phyloP scores from a whole-genome alignment of 2,113 vertebrate species.

The Podarcis muralis region DNA sequence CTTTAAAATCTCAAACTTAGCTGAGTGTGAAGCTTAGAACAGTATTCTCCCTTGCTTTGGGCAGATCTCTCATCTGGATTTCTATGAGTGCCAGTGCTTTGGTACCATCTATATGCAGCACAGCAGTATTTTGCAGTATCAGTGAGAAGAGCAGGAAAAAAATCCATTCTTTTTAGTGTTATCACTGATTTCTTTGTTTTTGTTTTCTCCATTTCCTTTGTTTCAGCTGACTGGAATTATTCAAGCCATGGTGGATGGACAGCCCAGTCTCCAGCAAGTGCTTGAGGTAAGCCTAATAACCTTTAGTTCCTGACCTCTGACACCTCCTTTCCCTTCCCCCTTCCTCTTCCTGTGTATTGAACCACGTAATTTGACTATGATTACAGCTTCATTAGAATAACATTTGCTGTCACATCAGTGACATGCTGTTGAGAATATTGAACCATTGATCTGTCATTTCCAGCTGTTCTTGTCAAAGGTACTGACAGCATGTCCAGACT shows the following conservation, averaged over 20 bases:
- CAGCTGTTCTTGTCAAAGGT: conserved; percentile 81
- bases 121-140: conserved; percentile 23
- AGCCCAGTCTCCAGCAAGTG: conserved; percentile 83
- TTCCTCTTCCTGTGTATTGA: conserved; percentile 72
- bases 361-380: conserved; percentile 81
- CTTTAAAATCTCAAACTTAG: neutral
- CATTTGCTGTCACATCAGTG: conserved; percentile 79
- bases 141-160: conserved; percentile 38
- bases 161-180: conserved; percentile 29
- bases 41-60: neutral
- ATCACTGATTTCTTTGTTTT: conserved; percentile 25
- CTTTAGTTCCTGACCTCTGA: conserved; percentile 77
- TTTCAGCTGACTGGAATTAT: conserved; percentile 86
- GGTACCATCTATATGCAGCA: neutral
- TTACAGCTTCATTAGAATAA: conserved; percentile 85
- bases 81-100: conserved; percentile 6
- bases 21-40: too few species aligned
- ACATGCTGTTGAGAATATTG: conserved; percentile 79
- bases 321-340: conserved; percentile 59
- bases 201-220: conserved; percentile 65
- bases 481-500: conserved; percentile 76
- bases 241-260: conserved; percentile 86
- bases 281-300: conserved; percentile 83
- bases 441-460: conserved; percentile 86
- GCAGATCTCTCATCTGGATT: neutral